Percentiles rank a stretch among this genome's conserved stretches.
These are phyloP conservation scores for Campoplex capitator DNA, from an alignment of 2,888 invertebrate genomes.

Conservation along the genomic window DNA sequence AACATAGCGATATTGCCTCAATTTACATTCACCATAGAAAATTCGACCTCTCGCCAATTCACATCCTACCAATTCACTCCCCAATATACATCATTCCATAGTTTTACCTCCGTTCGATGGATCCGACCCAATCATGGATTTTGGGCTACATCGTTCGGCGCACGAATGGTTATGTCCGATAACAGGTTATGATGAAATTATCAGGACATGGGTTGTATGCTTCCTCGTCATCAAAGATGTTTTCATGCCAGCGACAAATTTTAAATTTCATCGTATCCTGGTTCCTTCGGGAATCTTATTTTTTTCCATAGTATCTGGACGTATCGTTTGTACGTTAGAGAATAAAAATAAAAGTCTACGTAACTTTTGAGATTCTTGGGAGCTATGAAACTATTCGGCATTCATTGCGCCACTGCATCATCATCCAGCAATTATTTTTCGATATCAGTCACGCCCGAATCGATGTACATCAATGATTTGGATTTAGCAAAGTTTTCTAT, in stretches of 20 bases:
- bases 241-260: not conserved
- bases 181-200: not conserved
- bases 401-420: not conserved
- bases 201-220: not conserved
- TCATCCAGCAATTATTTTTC: not conserved
- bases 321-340: not conserved
- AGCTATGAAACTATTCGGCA: not conserved
- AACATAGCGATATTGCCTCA: conserved; percentile 82
- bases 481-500: not conserved
- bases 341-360: not conserved
- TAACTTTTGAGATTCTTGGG: not conserved
- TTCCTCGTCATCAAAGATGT: not conserved
- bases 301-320: not conserved
- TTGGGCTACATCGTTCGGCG: not conserved
- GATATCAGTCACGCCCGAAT: not conserved
- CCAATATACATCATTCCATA: not conserved
- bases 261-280: not conserved
- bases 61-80: conserved; percentile 24
- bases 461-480: not conserved
- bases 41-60: conserved; percentile 42
- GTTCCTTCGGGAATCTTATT: not conserved
- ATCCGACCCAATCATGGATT: not conserved
- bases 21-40: conserved; percentile 77
- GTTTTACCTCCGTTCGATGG: conserved; percentile 1
- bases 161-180: not conserved